A percentile compares a stretch with the other conserved stretches of the same genome.
Evolutionary conservation across 2,888 invertebrate species (phyloP).

Genomic region (Drosophila affinis): DNA sequence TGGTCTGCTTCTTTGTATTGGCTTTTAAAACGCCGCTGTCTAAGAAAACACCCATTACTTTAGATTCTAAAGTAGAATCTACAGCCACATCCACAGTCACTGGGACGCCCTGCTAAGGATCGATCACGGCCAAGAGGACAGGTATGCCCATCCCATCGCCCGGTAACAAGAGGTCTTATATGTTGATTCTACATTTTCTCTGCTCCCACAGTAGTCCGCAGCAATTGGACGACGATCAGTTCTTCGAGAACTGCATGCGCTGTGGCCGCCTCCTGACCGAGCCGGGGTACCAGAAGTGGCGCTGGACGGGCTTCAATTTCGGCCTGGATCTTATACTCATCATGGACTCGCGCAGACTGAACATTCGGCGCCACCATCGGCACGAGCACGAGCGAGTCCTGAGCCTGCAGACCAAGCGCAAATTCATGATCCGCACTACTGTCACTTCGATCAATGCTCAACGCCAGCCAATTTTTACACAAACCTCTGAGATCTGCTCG

Average conservation of each 20-base stretch:
- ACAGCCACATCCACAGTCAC: slow-evolving; percentile 87
- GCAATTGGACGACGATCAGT: slow-evolving; percentile 83
- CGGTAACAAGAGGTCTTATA: slow-evolving; percentile 40
- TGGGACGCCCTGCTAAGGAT: slow-evolving; percentile 89
- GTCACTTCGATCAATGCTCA: slow-evolving; percentile 88
- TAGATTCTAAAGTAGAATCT: too few relatives aligned
- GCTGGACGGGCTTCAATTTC: slow-evolving; percentile 92
- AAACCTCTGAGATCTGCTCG: too few relatives aligned
- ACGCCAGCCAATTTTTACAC: too few relatives aligned
- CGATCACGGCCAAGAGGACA: slow-evolving; percentile 88
- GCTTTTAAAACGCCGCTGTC: too few relatives aligned
- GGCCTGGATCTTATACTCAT: slow-evolving; percentile 90
- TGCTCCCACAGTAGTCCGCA: slow-evolving; percentile 74
- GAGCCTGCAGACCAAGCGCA: slow-evolving; percentile 86
- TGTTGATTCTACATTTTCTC: background rate
- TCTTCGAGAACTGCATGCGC: slow-evolving; percentile 85
- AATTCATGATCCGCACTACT: slow-evolving; percentile 85
- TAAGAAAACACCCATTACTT: too few relatives aligned
- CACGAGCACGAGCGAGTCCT: slow-evolving; percentile 87
- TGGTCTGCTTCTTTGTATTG: too few relatives aligned
- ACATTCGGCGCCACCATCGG: slow-evolving; percentile 87
- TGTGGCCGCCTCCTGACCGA: slow-evolving; percentile 88
- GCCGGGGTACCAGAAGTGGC: slow-evolving; percentile 89
- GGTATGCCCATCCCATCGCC: slow-evolving; percentile 83
- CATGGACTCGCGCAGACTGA: slow-evolving; percentile 86